Base-by-base conservation (phyloP, 53 echinoderm and acorn worm species). In the Astropecten irregularis region DNA sequence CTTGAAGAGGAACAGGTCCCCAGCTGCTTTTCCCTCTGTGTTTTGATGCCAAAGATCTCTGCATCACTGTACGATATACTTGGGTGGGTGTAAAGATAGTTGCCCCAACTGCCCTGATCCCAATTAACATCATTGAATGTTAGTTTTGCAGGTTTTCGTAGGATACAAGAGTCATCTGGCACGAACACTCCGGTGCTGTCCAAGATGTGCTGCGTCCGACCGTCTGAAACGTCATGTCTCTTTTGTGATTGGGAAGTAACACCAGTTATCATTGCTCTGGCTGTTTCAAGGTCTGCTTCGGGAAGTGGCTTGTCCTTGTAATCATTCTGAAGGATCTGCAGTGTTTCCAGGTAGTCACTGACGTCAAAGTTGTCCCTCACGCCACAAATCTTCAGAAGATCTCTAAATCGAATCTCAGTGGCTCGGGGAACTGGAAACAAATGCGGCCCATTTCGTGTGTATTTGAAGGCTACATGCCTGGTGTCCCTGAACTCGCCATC, bases 401-500 rank as follows among this genome's bases (percentile, higher is more conserved):
- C 8, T 23, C 22, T 70, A 55, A 23, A 70, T 3, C 0, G 57
- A 46, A 16, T 15, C 2, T 7, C 51, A 10, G 70, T 29, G 8
- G 7, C 30, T 18, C 14, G 71, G 15, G 73, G 85, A 60, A 85
- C 40, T 44, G 36, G 14, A 26, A 47, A 62, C 9, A 85, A 44
- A 59, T 73, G 62, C 15, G 65, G 13, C 56, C 62, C 50, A 59
- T 63, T 59, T 62, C 25, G 42, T 19, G 26, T 48, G 51, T 61
- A 47, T 9, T 49, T 10, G 36, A 85, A 85, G 21, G 85, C 85
- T 13, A 85, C 6, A 18, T 85, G 72, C 8, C 29, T 62, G 42
- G 61, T 32, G 9, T 49, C 23, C 50, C 23, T 49, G 48, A 85
- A 85, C 23, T 23, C 28, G 18, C 40, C 52, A 22, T 73, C 63